Evolutionary conservation across 2,113 vertebrate genomes (phyloP).

Genomic region (Esox niger): DNA sequence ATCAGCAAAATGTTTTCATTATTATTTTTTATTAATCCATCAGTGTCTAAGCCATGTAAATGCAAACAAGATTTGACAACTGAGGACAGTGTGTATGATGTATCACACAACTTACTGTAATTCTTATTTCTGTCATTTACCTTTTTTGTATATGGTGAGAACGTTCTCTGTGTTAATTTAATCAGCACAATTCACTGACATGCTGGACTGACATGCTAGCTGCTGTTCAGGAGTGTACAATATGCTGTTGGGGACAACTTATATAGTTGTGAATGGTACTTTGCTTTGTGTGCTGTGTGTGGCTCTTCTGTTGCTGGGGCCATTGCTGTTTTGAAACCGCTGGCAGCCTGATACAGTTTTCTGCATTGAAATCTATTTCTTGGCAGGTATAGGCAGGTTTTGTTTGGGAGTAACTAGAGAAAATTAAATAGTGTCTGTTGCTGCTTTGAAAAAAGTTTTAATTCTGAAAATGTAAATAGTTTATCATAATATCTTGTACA

Average conservation of each 20-base stretch:
- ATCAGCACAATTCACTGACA: constrained; percentile 99
- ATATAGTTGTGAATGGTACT: constrained; percentile 86
- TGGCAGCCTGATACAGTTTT: constrained; percentile 80
- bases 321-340: constrained; percentile 71
- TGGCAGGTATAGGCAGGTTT: constrained; percentile 90
- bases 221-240: constrained; percentile 80
- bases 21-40: constrained; percentile 80
- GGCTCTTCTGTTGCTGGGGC: constrained; percentile 77
- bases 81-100: constrained; percentile 86
- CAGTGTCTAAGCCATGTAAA: constrained; percentile 84
- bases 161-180: constrained; percentile 99
- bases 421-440: constrained; percentile 95
- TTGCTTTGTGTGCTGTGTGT: constrained; percentile 86
- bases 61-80: constrained; percentile 77
- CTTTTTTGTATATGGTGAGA: constrained; percentile 98
- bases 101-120: constrained; percentile 96
- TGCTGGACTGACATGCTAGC: constrained; percentile 99
- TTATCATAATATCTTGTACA: constrained; percentile 99
- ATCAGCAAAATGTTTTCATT: constrained; percentile 78
- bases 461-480: constrained; percentile 99
- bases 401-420: constrained; percentile 92
- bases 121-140: constrained; percentile 83
- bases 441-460: constrained; percentile 98
- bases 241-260: constrained; percentile 83
- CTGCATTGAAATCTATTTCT: constrained; percentile 83